Percentiles rank a stretch among this genome's conserved stretches.
These are phyloP conservation scores for Prochilodus magdalenae DNA, from an alignment of 2,113 vertebrate species.

Conservation along the genomic window DNA sequence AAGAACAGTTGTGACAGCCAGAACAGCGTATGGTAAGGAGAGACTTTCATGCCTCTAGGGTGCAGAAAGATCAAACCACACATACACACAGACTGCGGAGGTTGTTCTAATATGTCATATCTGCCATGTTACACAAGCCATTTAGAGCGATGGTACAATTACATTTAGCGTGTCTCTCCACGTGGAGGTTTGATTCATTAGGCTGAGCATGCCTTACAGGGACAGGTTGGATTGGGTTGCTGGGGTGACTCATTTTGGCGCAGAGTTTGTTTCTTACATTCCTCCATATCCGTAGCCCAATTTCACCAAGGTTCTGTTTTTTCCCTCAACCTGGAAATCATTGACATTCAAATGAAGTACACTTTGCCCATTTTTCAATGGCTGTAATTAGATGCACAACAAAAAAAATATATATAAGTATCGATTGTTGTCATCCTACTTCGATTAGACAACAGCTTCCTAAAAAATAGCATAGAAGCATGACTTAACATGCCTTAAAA, in stretches of 20 bases:
- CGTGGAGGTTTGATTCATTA: constrained; percentile 54
- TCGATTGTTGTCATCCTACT: not conserved
- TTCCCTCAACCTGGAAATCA: not conserved
- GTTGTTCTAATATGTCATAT: constrained; percentile 57
- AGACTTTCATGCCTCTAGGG: constrained; percentile 58
- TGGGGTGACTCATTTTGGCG: constrained; percentile 30
- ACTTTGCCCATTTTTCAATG: not conserved
- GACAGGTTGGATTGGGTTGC: constrained; percentile 35
- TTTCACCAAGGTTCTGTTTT: not conserved
- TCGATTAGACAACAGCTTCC: not conserved
- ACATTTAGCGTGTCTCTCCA: constrained; percentile 53
- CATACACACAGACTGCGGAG: not conserved
- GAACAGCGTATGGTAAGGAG: constrained; percentile 61
- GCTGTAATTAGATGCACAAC: not conserved
- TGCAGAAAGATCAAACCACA: constrained; percentile 48
- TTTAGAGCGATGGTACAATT: constrained; percentile 58
- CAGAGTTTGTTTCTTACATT: not conserved
- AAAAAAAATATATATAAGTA: not conserved
- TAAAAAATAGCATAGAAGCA: not conserved
- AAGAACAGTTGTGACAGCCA: constrained; percentile 68
- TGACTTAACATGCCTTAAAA: constrained; percentile 11
- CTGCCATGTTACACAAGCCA: constrained; percentile 62
- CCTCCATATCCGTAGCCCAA: not conserved
- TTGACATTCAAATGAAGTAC: not conserved
- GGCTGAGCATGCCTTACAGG: constrained; percentile 50